Percentiles rank a stretch among this genome's conserved stretches.
Conservation (phyloP, 2,888 invertebrate species). For the Hedychridium roseum region DNA sequence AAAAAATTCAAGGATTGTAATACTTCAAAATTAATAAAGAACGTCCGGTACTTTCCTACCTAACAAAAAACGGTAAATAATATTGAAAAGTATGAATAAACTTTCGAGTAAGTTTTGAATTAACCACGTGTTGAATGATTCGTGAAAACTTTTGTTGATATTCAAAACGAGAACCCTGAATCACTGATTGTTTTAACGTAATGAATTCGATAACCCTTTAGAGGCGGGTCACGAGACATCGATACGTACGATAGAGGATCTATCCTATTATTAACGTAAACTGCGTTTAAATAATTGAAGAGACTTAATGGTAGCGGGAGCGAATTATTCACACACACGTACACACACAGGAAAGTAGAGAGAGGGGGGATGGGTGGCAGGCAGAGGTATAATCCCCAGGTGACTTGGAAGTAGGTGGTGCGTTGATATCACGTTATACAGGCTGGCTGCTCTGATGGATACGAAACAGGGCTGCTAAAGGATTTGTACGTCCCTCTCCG, state of each 20-base stretch:
- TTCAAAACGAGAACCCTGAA: no score
- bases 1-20: no score
- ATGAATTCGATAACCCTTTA: slow-evolving; percentile 4
- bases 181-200: background rate
- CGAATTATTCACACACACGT: no score
- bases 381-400: slow-evolving; percentile 50
- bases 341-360: no score
- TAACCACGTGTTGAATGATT: no score
- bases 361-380: no score
- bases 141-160: no score
- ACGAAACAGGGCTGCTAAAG: slow-evolving; percentile 34
- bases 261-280: slow-evolving; percentile 59
- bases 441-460: slow-evolving; percentile 23
- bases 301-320: slow-evolving; percentile 59
- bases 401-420: slow-evolving; percentile 49
- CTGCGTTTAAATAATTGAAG: slow-evolving; percentile 57
- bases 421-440: slow-evolving; percentile 19
- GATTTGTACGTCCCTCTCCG: slow-evolving; percentile 28
- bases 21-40: no score
- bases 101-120: no score
- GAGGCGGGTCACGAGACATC: slow-evolving; percentile 22
- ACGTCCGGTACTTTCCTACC: no score
- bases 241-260: slow-evolving; percentile 35
- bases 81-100: no score
- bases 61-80: no score